phyloP scores from a whole-genome alignment of 2,797 vertebrate genomes.

The Rhynchotus rufescens region DNA sequence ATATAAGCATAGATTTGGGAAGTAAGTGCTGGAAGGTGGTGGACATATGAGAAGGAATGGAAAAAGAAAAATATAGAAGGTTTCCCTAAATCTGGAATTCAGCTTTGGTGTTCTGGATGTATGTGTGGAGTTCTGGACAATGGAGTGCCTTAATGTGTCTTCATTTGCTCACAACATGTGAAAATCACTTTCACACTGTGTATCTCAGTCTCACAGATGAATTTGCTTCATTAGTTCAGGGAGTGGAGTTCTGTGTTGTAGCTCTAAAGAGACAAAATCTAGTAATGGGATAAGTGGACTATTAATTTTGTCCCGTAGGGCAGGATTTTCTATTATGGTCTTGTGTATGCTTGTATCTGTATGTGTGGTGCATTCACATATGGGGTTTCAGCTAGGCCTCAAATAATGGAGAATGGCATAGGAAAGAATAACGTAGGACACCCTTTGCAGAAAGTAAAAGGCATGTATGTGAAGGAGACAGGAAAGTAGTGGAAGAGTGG shows the following conservation, averaged over 20 bases:
- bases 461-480: not conserved
- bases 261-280: not conserved
- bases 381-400: not conserved
- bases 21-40: not conserved
- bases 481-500: not conserved
- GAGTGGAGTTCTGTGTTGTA: not conserved
- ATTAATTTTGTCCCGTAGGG: not conserved
- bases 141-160: not conserved
- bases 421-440: not conserved
- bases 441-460: not conserved
- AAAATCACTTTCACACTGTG: not conserved
- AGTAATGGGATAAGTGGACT: not conserved
- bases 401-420: not conserved
- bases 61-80: not conserved
- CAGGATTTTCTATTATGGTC: not conserved
- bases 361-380: not conserved
- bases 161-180: not conserved
- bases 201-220: not conserved
- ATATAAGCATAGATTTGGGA: not conserved
- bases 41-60: not conserved
- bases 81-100: constrained; percentile 7
- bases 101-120: not conserved
- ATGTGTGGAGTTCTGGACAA: not conserved
- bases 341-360: accelerated
- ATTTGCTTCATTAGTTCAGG: not conserved